phyloP scores from a whole-genome alignment of 2,888 invertebrate genomes.

The Lasioglossum calceatum region DNA sequence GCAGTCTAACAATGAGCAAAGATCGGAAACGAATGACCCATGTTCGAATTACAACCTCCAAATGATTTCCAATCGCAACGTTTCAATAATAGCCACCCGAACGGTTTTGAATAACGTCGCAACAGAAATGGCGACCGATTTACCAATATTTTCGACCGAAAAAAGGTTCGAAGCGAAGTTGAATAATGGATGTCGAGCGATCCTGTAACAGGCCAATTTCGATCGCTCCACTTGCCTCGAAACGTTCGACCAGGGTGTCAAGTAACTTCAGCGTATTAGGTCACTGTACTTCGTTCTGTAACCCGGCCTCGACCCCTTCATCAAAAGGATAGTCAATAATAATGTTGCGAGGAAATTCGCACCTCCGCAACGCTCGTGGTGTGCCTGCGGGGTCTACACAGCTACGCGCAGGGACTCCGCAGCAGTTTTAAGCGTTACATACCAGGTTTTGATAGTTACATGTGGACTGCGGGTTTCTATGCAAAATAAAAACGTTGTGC shows the following conservation, averaged over 20 bases:
- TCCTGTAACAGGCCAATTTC: neutral
- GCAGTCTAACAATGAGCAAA: no score
- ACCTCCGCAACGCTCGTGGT: conserved; percentile 2
- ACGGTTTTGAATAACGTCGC: neutral
- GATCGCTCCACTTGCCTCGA: neutral
- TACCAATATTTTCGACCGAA: neutral
- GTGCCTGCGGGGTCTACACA: conserved; percentile 16
- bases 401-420: neutral
- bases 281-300: conserved; percentile 14
- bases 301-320: neutral
- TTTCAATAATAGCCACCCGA: neutral
- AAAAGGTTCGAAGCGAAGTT: neutral
- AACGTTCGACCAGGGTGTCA: conserved; percentile 31
- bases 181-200: neutral
- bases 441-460: neutral
- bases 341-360: conserved; percentile 35
- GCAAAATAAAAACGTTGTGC: no score
- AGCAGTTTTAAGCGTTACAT: neutral
- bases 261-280: neutral
- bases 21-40: neutral
- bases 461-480: no score
- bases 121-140: neutral
- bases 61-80: neutral
- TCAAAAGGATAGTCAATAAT: conserved; percentile 14
- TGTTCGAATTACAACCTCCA: neutral